These are phyloP conservation scores for Eilema sororculum DNA, from an alignment of 2,888 invertebrate genomes.

Conservation along the genomic window DNA sequence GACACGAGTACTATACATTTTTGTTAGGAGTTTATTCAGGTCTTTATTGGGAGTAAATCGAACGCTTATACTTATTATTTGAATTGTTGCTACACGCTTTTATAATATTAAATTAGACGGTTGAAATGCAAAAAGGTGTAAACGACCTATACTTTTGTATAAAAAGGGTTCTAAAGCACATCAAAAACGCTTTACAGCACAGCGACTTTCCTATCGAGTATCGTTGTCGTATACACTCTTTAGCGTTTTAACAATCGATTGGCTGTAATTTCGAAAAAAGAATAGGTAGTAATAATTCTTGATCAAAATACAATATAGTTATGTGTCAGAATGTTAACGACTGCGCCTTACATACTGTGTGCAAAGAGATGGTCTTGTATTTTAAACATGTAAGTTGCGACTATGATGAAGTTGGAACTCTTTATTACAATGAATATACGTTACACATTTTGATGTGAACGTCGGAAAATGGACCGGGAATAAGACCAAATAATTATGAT, in stretches of 20 bases:
- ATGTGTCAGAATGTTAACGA: constrained; percentile 7
- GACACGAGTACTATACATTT: not conserved
- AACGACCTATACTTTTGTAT: no score
- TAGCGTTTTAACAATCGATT: no score
- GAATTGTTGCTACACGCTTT: not conserved
- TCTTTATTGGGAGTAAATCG: not conserved
- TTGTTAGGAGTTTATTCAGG: not conserved
- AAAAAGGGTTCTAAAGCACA: no score
- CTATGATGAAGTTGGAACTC: constrained; percentile 38
- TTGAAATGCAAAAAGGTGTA: no score
- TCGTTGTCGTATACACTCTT: no score
- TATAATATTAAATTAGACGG: not conserved
- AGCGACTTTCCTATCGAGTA: no score
- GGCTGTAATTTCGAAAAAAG: not conserved
- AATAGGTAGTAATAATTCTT: not conserved
- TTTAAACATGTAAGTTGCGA: constrained; percentile 40
- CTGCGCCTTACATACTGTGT: constrained; percentile 49
- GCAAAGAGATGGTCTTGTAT: constrained; percentile 44
- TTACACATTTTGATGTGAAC: constrained; percentile 6
- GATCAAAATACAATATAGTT: not conserved
- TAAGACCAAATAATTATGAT: no score
- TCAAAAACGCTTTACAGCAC: no score
- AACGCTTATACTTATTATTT: not conserved
- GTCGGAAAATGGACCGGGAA: no score
- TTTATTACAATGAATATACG: constrained; percentile 43